Evolutionary conservation across 2,113 vertebrate species (phyloP).

Genomic region (Sylvietta virens): DNA sequence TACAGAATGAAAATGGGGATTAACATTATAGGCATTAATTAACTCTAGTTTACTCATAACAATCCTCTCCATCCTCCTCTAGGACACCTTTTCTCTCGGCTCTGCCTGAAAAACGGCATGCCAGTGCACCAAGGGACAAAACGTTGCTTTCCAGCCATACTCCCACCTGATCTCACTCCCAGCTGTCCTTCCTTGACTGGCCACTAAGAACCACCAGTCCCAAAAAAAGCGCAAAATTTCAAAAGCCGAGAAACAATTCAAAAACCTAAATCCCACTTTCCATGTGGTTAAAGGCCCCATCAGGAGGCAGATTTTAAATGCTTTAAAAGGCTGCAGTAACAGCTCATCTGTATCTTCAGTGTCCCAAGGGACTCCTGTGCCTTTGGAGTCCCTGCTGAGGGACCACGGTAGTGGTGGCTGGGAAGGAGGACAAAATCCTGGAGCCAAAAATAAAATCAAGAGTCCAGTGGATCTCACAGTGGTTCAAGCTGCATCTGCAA

Average conservation of each 20-base stretch:
- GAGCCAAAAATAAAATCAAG: background rate
- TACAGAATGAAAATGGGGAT: no score
- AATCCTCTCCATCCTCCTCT: background rate
- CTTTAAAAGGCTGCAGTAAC: background rate
- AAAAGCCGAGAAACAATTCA: background rate
- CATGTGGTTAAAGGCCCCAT: background rate
- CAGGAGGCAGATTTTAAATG: background rate
- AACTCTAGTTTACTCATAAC: no score
- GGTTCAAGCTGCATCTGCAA: background rate
- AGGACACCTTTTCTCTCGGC: background rate
- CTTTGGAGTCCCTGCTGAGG: background rate
- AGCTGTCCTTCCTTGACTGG: accelerated
- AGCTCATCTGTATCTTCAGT: background rate
- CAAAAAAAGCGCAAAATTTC: background rate
- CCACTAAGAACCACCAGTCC: background rate
- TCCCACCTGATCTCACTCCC: background rate
- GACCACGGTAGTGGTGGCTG: accelerated
- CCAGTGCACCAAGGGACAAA: background rate
- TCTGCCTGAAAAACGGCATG: background rate
- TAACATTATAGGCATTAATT: no score
- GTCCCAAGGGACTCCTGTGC: background rate
- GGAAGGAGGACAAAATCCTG: background rate
- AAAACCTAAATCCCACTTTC: background rate
- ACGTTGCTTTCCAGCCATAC: accelerated
- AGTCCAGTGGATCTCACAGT: background rate